These are phyloP conservation scores for Vesta saturnalis DNA, from an alignment of 2,888 invertebrate genomes.

Conservation along the genomic window DNA sequence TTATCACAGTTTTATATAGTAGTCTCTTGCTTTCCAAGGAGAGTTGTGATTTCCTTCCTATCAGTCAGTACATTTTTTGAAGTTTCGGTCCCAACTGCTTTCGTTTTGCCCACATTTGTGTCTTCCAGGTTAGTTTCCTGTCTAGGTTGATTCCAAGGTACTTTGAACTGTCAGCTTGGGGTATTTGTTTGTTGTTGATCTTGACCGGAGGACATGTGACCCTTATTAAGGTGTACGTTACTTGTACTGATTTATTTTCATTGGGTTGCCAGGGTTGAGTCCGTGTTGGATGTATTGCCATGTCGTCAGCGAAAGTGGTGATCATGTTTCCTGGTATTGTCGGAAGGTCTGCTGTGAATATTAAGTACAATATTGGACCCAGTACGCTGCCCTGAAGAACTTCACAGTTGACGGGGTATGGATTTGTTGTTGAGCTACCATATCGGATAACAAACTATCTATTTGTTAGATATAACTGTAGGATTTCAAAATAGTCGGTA, in stretches of 20 bases:
- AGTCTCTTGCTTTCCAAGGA: too few species aligned
- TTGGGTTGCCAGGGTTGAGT: background rate
- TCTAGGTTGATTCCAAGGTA: background rate
- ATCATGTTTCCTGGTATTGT: background rate
- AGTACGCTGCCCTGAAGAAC: slow-evolving; percentile 9
- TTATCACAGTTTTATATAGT: slow-evolving; percentile 19
- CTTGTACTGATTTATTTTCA: slow-evolving; percentile 8
- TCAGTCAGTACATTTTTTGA: slow-evolving; percentile 11
- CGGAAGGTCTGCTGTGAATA: too few species aligned
- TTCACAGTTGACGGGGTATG: slow-evolving; percentile 20
- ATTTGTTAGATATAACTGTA: background rate
- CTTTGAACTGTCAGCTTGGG: background rate
- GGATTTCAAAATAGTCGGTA: too few species aligned
- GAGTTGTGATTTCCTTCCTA: too few species aligned
- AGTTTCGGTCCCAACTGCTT: background rate
- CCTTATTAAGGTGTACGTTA: background rate
- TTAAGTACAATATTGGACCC: slow-evolving; percentile 11
- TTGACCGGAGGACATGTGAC: background rate
- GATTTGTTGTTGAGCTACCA: slow-evolving; percentile 15
- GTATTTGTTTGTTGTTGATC: background rate
- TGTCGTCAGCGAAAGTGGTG: background rate
- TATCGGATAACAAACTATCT: slow-evolving; percentile 12
- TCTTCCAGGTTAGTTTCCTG: background rate
- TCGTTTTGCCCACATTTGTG: slow-evolving; percentile 5
- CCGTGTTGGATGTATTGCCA: background rate